phyloP scores from a whole-genome alignment of 2,113 vertebrate species.

The Neogale vison region DNA sequence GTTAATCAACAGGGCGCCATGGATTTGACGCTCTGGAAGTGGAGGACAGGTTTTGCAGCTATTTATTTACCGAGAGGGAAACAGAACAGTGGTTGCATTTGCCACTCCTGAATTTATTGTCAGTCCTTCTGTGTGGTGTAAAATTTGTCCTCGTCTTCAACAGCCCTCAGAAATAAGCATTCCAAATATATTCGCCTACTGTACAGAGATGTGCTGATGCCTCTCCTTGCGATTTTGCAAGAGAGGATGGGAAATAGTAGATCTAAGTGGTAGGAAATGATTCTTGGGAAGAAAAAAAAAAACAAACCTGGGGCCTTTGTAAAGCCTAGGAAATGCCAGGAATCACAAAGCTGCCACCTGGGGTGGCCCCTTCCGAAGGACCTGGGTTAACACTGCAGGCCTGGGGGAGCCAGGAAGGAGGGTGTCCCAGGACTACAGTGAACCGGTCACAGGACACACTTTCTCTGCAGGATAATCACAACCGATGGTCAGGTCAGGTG shows the following conservation, averaged over 20 bases:
- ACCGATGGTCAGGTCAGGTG: too few species aligned
- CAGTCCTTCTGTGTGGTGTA: slow-evolving; percentile 78
- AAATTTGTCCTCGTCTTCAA: slow-evolving; percentile 85
- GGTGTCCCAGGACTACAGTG: neutral
- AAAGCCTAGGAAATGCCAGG: slow-evolving; percentile 54
- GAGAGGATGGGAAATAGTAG: slow-evolving; percentile 79
- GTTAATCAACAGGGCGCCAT: slow-evolving; percentile 14
- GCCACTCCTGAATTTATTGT: slow-evolving; percentile 83
- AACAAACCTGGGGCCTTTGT: slow-evolving; percentile 9
- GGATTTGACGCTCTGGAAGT: slow-evolving; percentile 25
- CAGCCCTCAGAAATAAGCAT: slow-evolving; percentile 85
- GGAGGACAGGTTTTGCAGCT: slow-evolving; percentile 76
- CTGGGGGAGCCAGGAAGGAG: too few species aligned
- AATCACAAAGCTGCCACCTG: slow-evolving; percentile 40
- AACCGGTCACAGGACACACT: rapidly evolving
- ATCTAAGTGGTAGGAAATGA: slow-evolving; percentile 79
- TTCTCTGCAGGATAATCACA: neutral
- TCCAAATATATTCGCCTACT: slow-evolving; percentile 84
- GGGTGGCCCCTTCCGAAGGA: neutral
- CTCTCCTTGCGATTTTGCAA: slow-evolving; percentile 75
- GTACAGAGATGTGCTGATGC: slow-evolving; percentile 82
- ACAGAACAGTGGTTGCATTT: slow-evolving; percentile 83
- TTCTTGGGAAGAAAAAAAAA: slow-evolving; percentile 75
- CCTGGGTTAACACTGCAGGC: neutral
- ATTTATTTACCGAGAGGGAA: slow-evolving; percentile 82